Percentiles rank a stretch among this genome's conserved stretches.
phyloP scores from a whole-genome alignment of 2,888 invertebrate species.

The Eumerus sabulonum region DNA sequence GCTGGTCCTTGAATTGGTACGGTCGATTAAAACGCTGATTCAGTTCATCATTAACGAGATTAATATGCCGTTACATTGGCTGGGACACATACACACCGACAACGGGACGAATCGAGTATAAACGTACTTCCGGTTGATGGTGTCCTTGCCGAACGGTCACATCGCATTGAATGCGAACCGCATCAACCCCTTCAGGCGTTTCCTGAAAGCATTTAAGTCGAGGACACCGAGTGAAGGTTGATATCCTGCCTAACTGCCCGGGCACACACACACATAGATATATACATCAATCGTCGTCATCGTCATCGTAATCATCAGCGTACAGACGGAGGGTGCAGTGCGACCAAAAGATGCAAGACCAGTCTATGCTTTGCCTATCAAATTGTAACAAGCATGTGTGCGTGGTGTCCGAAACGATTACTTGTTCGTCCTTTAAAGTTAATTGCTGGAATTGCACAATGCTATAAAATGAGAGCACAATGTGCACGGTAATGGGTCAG shows the following conservation, averaged over 20 bases:
- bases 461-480: slow-evolving; percentile 58
- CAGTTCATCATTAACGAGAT: slow-evolving; percentile 80
- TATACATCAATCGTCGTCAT: slow-evolving; percentile 53
- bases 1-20: slow-evolving; percentile 65
- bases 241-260: slow-evolving; percentile 44
- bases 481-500: slow-evolving; percentile 63
- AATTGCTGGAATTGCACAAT: slow-evolving; percentile 70
- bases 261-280: slow-evolving; percentile 48
- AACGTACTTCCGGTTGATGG: slow-evolving; percentile 21
- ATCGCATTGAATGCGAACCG: slow-evolving; percentile 58
- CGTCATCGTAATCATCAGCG: slow-evolving; percentile 49
- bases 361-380: slow-evolving; percentile 18
- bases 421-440: slow-evolving; percentile 71
- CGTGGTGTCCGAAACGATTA: slow-evolving; percentile 70
- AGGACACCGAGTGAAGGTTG: slow-evolving; percentile 33
- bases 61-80: slow-evolving; percentile 77
- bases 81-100: slow-evolving; percentile 72
- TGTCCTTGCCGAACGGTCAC: slow-evolving; percentile 49
- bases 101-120: neutral
- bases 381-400: slow-evolving; percentile 13
- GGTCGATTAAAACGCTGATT: slow-evolving; percentile 76
- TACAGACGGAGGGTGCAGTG: slow-evolving; percentile 28
- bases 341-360: neutral
- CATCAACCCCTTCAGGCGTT: slow-evolving; percentile 58
- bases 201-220: slow-evolving; percentile 47